Evolutionary conservation across 2,797 vertebrate species (phyloP).

Genomic region (Rhinichthys osculus): DNA sequence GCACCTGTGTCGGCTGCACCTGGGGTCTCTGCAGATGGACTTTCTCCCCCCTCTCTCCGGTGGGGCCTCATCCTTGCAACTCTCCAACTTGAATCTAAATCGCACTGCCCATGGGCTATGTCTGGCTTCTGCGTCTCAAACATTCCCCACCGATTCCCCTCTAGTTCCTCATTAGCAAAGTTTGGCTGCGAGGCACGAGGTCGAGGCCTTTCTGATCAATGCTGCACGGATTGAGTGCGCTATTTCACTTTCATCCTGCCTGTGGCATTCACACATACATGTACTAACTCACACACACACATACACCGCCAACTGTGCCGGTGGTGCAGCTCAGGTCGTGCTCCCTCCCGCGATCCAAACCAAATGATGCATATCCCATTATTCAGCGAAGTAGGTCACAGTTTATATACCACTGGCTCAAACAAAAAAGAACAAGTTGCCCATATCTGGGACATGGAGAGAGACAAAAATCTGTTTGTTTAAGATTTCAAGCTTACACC

Average conservation of each 20-base stretch:
- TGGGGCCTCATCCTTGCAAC: conserved; percentile 10
- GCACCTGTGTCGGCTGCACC: conserved; percentile 42
- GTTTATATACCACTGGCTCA: conserved; percentile 54
- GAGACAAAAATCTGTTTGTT: neutral
- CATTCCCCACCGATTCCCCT: conserved; percentile 18
- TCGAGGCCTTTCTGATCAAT: conserved; percentile 39
- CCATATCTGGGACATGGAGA: conserved; percentile 35
- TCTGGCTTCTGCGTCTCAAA: conserved; percentile 28
- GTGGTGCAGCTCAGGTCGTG: conserved; percentile 42
- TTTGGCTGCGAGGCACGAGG: conserved; percentile 25
- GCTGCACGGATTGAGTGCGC: neutral
- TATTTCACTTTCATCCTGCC: conserved; percentile 29
- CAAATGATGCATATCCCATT: conserved; percentile 62
- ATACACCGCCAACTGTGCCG: neutral
- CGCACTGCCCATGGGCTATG: conserved; percentile 26
- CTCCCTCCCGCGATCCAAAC: conserved; percentile 49
- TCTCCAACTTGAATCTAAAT: conserved; percentile 26
- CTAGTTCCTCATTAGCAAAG: conserved; percentile 37
- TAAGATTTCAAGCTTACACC: neutral
- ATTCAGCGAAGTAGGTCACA: conserved; percentile 61
- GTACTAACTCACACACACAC: conserved; percentile 6
- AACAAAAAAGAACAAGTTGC: conserved; percentile 32
- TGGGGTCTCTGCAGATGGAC: conserved; percentile 36
- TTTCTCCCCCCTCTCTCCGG: neutral
- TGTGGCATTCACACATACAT: conserved; percentile 17